Evolutionary conservation across 2,113 vertebrate genomes (phyloP), one percentile per base, ranked within the genome.

Genomic region (Callionymus lyra): DNA sequence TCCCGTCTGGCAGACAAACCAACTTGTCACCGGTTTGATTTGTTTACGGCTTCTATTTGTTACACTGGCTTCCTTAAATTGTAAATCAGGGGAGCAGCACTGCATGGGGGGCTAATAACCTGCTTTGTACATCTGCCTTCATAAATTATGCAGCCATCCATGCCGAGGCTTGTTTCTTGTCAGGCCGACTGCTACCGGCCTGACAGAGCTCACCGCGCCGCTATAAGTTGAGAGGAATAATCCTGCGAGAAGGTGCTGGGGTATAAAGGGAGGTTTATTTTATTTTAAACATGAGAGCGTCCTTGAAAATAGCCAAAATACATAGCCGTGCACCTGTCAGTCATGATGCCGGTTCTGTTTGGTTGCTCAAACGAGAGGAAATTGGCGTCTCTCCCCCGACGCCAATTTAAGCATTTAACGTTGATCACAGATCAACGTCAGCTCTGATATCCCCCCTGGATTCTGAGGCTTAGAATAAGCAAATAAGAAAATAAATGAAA

Each of bases 31-130:
- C 14, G 32, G 44, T 78, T 83, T 78, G 70, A 78, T 77, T 73
- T 80, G 72, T 80, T 82, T 76, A 60, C 61, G 53, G 56, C 49
- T 77, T 71, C 44, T 62, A 58, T 77, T 82, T 82, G 66, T 74
- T 70, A 60, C 41, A 34, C 52, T 42, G 33, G 54, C 64, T 71
- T 67, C 67, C 70, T 68, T 71, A 44, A 81, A 77, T 72, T 78
- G 77, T 83, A 82, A 76, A 82, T 84, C 77, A 77, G 59, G 51
- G 44, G 48, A 65, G 68, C 59, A 45, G 56, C 9, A 41, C 76
- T 56, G 69, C 58, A 57, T 47, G 59, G 75, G 68, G 66, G 70
- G 68, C 69, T 77, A 80, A 79, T 80, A 74, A 76, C 65, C 76
- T 43, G 50, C 60, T 66, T 74, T 64, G 67, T 77, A 59, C 67